These are phyloP conservation scores for Lochmaea capreae DNA, from an alignment of 2,888 invertebrate genomes.

Conservation along the genomic window DNA sequence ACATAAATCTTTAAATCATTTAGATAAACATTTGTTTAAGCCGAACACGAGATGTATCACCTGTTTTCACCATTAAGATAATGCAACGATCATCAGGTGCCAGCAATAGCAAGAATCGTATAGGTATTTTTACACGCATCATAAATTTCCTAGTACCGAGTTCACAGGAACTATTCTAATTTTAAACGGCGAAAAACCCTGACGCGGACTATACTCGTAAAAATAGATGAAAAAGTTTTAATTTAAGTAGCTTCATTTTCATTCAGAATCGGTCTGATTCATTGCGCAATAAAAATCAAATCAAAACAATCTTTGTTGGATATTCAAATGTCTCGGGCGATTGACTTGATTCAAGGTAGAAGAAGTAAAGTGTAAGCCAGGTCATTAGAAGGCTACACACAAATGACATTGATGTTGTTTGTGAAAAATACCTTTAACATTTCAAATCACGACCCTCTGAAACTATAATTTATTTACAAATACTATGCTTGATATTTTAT, in stretches of 20 bases:
- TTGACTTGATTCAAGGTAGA: constrained; percentile 11
- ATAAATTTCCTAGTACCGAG: constrained; percentile 6
- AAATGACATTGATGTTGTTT: background rate
- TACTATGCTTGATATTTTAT: too few relatives aligned
- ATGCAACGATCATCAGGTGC: too few relatives aligned
- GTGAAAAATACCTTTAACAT: background rate
- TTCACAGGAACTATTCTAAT: constrained; percentile 11
- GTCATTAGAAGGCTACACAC: background rate
- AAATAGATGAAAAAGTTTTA: background rate
- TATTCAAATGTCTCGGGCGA: constrained; percentile 4
- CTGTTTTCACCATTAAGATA: background rate
- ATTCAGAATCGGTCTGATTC: background rate
- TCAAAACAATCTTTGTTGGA: constrained; percentile 1
- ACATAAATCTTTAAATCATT: background rate
- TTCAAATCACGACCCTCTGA: background rate
- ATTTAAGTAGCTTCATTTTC: background rate
- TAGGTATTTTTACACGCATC: constrained; percentile 1
- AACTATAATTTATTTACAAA: too few relatives aligned
- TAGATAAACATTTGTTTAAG: background rate
- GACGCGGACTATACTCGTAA: constrained; percentile 6
- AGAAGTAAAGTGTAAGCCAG: background rate
- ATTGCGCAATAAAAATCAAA: background rate
- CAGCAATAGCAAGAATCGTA: background rate
- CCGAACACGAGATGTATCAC: background rate
- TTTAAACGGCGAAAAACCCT: constrained; percentile 7